Percentiles rank a stretch among this genome's conserved stretches.
phyloP scores from a whole-genome alignment of 1,140 invertebrate species.

The fruit fly (Drosophila melanogaster) region DNA sequence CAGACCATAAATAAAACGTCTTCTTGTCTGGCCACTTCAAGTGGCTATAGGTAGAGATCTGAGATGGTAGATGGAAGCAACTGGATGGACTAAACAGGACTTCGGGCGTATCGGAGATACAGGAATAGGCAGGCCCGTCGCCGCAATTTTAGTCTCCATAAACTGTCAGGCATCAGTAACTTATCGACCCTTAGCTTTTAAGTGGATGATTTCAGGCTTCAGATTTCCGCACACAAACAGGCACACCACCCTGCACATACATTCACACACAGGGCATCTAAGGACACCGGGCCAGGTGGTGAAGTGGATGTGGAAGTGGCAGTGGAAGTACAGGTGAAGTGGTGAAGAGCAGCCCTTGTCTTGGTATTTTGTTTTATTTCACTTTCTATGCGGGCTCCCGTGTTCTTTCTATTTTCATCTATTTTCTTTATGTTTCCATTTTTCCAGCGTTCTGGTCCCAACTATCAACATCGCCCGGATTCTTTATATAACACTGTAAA shows the following conservation, averaged over 20 bases:
- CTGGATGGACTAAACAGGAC: neutral
- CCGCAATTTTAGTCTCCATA: constrained; percentile 60
- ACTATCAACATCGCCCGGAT: constrained; percentile 13
- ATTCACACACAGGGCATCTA: constrained; percentile 3
- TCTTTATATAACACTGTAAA: neutral
- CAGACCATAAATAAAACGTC: constrained; percentile 65
- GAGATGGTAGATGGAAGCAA: neutral
- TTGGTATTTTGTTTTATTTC: constrained; percentile 66
- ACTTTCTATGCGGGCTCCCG: constrained; percentile 57
- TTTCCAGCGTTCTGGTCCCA: constrained; percentile 18
- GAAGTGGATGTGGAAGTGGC: constrained; percentile 1
- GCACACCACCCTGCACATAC: constrained; percentile 2
- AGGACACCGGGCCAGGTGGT: constrained; percentile 35
- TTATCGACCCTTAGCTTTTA: constrained; percentile 82
- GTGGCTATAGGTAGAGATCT: constrained; percentile 12
- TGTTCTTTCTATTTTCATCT: constrained; percentile 52
- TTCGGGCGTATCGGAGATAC: neutral
- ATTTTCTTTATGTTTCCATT: constrained; percentile 67
- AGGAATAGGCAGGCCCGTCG: constrained; percentile 24
- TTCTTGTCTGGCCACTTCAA: constrained; percentile 57
- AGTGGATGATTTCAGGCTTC: constrained; percentile 79
- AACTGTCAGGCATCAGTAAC: constrained; percentile 81
- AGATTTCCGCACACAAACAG: constrained; percentile 60
- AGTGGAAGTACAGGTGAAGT: constrained; percentile 5
- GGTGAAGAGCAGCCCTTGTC: constrained; percentile 11